Base-by-base conservation (phyloP, 2,888 invertebrate genomes). In the Tetragonisca angustula region DNA sequence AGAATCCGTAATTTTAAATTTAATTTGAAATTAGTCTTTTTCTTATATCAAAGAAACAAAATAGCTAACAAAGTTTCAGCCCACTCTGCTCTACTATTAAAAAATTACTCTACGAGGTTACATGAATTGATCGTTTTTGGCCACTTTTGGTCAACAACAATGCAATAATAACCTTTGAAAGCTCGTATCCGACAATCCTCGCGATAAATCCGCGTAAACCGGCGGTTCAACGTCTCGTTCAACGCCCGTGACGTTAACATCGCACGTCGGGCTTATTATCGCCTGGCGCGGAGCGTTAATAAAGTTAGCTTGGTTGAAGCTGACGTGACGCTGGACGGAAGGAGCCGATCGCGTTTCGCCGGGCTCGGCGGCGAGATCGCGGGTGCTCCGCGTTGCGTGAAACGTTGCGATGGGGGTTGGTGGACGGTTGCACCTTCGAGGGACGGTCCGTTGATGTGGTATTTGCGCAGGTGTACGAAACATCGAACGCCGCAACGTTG, bases 381-480 rank as follows among this genome's bases (percentile, higher is more conserved):
- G 65, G 67, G 24, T 43, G 27, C 68, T 72, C 32, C 61, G 67
- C 49, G 61, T 81, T 72, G 68, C 61, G 67, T 67, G 67, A 52
- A 59, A n/a, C 56, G 43, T 43, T 43, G 52, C 32, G 27, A 21
- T 0, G 19, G 19, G 32, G 32, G 32, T 62, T n/a, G 17, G 59
- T 50, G 32, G 32, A 17, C 19, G 50, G 13, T 49, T n/a, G 67
- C 59, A 64, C 64, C 72, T 79, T 56, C 65, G 54, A 73, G n/a
- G 59, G 52, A 70, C 70, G 65, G 3, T 49, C 52, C 50, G 72
- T 68, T 71, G 71, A 76, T 62, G 73, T 62, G 62, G 76, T 79
- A 83, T 85, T 85, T 85, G 79, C 79, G 76, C 84, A 79, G 79
- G 79, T 85, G 84, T 85, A 80, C 50, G 79, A 79, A 79, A 71